Evolutionary conservation across 2,797 vertebrate species (phyloP).

Genomic region (Ataeniobius toweri): DNA sequence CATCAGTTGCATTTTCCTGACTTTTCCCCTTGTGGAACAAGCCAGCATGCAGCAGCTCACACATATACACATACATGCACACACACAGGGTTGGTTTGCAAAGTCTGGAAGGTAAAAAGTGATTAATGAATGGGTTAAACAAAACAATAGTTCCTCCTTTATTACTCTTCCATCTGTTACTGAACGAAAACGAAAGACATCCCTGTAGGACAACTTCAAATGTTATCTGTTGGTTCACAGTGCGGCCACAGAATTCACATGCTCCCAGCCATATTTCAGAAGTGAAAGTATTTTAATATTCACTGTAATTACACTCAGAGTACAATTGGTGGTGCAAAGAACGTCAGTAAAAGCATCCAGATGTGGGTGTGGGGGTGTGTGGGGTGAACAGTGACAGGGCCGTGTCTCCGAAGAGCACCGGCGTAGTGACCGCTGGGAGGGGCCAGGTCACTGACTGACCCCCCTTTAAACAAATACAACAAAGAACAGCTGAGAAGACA

Average conservation of each 20-base stretch:
- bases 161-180: conserved; percentile 68
- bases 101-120: conserved; percentile 41
- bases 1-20: conserved; percentile 48
- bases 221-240: conserved; percentile 6
- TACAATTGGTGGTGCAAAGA: conserved; percentile 19
- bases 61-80: conserved; percentile 41
- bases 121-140: conserved; percentile 1
- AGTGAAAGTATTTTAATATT: conserved; percentile 42
- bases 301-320: conserved; percentile 33
- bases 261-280: conserved; percentile 21
- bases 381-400: conserved; percentile 43
- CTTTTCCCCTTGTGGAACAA: conserved; percentile 51
- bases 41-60: conserved; percentile 61
- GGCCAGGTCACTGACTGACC: conserved; percentile 67
- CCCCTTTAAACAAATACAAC: conserved; percentile 64
- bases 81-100: conserved; percentile 44
- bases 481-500: conserved; percentile 59
- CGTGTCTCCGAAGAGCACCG: conserved; percentile 31
- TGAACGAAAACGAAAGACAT: conserved; percentile 48
- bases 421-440: conserved; percentile 40
- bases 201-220: conserved; percentile 47
- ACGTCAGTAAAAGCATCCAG: conserved; percentile 61
- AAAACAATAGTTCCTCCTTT: conserved; percentile 65
- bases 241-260: neutral
- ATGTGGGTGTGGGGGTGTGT: conserved; percentile 44